A percentile compares a stretch with the other conserved stretches of the same genome.
Evolutionary conservation across 1,140 invertebrate genomes (phyloP).

Genomic region (Atta cephalotes): DNA sequence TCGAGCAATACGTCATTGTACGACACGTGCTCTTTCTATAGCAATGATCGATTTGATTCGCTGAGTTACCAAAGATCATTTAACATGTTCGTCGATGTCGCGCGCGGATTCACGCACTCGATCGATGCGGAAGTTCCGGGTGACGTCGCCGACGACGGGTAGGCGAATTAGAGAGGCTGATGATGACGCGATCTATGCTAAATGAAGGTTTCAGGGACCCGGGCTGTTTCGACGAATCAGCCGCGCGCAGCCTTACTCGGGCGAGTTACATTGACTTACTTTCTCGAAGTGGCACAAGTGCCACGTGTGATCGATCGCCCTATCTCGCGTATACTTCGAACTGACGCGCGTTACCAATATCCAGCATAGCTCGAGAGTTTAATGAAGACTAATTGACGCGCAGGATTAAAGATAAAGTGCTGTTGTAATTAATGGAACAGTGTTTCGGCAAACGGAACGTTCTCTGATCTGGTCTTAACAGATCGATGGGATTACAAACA

Average conservation of each 20-base stretch:
- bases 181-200: conserved; percentile 35
- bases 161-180: conserved; percentile 21
- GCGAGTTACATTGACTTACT: conserved; percentile 82
- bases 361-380: not conserved
- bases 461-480: not conserved
- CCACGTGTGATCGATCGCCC: conserved; percentile 70
- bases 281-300: conserved; percentile 79
- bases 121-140: conserved; percentile 52
- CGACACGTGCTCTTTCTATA: not conserved
- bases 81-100: conserved; percentile 12
- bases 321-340: conserved; percentile 43
- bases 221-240: conserved; percentile 28
- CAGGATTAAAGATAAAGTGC: conserved; percentile 44
- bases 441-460: conserved; percentile 12
- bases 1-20: not conserved
- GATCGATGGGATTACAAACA: not conserved
- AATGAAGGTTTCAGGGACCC: conserved; percentile 63
- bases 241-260: conserved; percentile 74
- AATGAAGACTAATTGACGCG: conserved; percentile 57
- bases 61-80: not conserved
- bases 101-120: not conserved
- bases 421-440: conserved; percentile 38
- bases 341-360: conserved; percentile 37
- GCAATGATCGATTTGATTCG: not conserved
- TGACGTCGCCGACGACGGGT: not conserved